A percentile compares a stretch with the other conserved stretches of the same genome.
Conservation (phyloP, 1,140 invertebrate genomes). For the Leptonema lineaticorne region DNA sequence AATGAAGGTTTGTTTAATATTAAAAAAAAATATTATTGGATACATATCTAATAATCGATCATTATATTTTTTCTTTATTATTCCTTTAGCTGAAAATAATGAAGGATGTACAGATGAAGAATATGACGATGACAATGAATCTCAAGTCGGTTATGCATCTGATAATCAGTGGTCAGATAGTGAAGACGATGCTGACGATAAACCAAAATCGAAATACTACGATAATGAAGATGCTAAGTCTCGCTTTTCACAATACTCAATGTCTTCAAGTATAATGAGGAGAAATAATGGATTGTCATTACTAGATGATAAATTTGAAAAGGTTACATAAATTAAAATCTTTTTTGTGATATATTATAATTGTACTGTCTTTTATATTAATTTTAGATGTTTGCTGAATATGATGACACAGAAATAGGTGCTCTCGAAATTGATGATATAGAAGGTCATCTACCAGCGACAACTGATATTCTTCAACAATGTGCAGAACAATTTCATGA, state of each 20-base stretch:
- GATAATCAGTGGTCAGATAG: conserved; percentile 45
- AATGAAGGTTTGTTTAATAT: conserved; percentile 51
- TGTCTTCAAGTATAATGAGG: conserved; percentile 87
- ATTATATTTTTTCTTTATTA: neutral
- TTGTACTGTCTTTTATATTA: conserved; percentile 32
- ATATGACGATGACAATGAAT: conserved; percentile 58
- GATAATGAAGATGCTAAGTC: conserved; percentile 82
- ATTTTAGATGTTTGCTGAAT: conserved; percentile 75
- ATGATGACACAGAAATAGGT: conserved; percentile 89
- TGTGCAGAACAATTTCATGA: conserved; percentile 65
- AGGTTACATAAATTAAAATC: conserved; percentile 55
- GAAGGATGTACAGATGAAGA: conserved; percentile 44
- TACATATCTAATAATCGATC: neutral
- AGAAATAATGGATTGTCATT: conserved; percentile 81
- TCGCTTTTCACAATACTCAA: conserved; percentile 90
- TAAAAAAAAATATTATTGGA: too few relatives aligned
- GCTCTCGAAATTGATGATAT: conserved; percentile 87
- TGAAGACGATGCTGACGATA: conserved; percentile 51
- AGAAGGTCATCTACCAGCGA: conserved; percentile 72
- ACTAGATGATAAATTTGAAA: conserved; percentile 90
- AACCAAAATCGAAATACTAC: conserved; percentile 50
- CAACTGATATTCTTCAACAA: conserved; percentile 66
- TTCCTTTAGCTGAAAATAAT: conserved; percentile 21
- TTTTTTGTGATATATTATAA: conserved; percentile 17
- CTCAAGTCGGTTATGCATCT: conserved; percentile 48